Evolutionary conservation across 1,140 invertebrate species (phyloP), one percentile per base, ranked within the genome.

Genomic region (Asobara japonica): DNA sequence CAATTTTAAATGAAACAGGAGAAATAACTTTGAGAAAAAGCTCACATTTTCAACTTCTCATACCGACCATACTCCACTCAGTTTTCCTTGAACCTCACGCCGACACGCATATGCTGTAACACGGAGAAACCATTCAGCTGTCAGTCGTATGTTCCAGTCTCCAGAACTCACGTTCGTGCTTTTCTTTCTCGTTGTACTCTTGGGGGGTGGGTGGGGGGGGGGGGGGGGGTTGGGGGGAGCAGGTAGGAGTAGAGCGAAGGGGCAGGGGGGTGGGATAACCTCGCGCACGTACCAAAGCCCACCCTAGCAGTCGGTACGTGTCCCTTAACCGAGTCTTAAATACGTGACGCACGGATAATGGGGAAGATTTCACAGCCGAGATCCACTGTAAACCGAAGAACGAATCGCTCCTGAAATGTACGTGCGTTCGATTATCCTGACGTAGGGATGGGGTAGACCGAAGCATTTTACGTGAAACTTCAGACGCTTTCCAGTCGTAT

Each of bases 301-400:
- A 73, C 66, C 38, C 18, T 13, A 22, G 65, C 72, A 38, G 41
- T 60, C 33, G 71, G 77, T 81, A 83, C 81, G 82, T 80, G 81
- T 81, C 79, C 82, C 76, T 82, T 81, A 82, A 82, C 78, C 80
- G 78, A 78, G 78, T 82, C 83, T 84, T 82, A 82, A 84, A 84
- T 85, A 85, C 84, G 83, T 84, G 83, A 84, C 80, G 77, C 74
- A 62, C 18, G 78, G 71, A 79, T 82, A 80, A 83, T 80, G 71
- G 77, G 67, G 65, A 72, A 75, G 77, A 78, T 79, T 82, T 77
- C 76, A 77, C 56, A 65, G 65, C 71, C 75, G 76, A 81, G 79
- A 79, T 78, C 80, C 74, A 77, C 74, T 60, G 75, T 82, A 81
- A 82, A 83, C 80, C 77, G 77, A 79, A 80, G 74, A 76, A 73